Base-by-base conservation (phyloP, 2,113 vertebrate species). In the Otocyon megalotis region DNA sequence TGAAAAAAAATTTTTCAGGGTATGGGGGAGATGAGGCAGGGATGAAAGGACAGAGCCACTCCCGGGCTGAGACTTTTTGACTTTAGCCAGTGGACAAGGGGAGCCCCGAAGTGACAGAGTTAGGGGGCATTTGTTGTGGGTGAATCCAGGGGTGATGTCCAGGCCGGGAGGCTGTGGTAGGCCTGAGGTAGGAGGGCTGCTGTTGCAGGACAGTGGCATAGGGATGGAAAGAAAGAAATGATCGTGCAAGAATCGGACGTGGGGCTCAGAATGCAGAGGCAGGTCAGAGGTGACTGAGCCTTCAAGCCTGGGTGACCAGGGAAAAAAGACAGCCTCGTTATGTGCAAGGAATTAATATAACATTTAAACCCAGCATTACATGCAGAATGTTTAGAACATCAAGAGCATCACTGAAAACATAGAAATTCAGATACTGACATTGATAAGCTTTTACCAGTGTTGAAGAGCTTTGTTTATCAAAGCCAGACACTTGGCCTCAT, bases 331-430 rank as follows among this genome's bases (percentile, higher is more conserved):
- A 93, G 43, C 56, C 79, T 86, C 14, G 0, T 87, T 81, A 90
- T 80, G 26, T 76, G 54, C 43, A 72, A 97, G 48, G 77, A 81
- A 88, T 86, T 71, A 86, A 97, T 86, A 94, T 72, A 60, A 71
- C 76, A 69, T 80, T 97, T 67, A 92, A 86, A 93, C 35, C 43
- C 35, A 94, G 71, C 62, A 63, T 87, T 87, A 17, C n/a, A 17
- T 65, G 24, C 50, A 83, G 56, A 79, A 24, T 43, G 17, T 94
- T 93, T 65, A 71, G 72, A 98, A 94, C 79, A 96, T 4, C 4
- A 56, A 82, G 67, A 43, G 56, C 82, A 53, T 88, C 48, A 12
- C n/a, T 13, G 53, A 76, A 37, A 91, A 43, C 56, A 79, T 69
- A 92, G 77, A 80, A 88, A 74, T 60, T 74, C 37, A 81, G 80